Conservation (phyloP, 2,797 vertebrate species). For the Acestrorhynchus altus region DNA sequence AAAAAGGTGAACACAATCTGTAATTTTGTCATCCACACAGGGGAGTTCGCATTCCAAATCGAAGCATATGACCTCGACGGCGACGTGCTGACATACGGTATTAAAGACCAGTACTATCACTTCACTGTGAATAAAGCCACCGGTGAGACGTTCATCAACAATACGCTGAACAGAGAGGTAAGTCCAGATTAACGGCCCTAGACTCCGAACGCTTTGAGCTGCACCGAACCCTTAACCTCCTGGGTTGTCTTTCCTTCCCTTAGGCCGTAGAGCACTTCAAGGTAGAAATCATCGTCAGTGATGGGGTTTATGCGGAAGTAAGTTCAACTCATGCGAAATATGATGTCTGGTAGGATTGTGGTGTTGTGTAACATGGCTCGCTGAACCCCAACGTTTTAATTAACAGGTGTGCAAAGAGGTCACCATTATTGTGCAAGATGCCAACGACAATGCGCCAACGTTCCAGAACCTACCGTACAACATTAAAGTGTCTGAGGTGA, state of each 20-base stretch:
- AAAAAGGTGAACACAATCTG: no score
- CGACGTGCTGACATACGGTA: slow-evolving; percentile 68
- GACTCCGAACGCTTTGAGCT: background rate
- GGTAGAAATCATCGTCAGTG: slow-evolving; percentile 6
- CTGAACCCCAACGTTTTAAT: background rate
- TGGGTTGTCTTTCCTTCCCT: slow-evolving; percentile 48
- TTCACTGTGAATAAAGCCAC: slow-evolving; percentile 40
- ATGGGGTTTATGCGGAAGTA: slow-evolving; percentile 30
- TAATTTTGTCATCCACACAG: slow-evolving; percentile 67
- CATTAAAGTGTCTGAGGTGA: slow-evolving; percentile 78
- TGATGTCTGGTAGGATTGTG: no score
- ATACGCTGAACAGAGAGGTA: slow-evolving; percentile 83
- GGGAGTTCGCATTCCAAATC: slow-evolving; percentile 72
- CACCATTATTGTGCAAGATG: slow-evolving; percentile 72
- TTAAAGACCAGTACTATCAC: slow-evolving; percentile 55
- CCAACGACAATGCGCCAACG: slow-evolving; percentile 85
- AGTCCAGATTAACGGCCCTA: background rate
- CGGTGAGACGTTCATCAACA: slow-evolving; percentile 66
- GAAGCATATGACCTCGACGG: slow-evolving; percentile 65
- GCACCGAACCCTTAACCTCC: background rate
- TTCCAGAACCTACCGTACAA: slow-evolving; percentile 75
- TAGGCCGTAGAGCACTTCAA: slow-evolving; percentile 25
- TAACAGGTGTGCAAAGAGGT: slow-evolving; percentile 3
- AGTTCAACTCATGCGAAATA: background rate
- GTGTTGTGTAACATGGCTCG: background rate